Percentiles rank a stretch among this genome's conserved stretches.
Evolutionary conservation across 2,113 vertebrate genomes (phyloP).

Genomic region (Butorides virescens): DNA sequence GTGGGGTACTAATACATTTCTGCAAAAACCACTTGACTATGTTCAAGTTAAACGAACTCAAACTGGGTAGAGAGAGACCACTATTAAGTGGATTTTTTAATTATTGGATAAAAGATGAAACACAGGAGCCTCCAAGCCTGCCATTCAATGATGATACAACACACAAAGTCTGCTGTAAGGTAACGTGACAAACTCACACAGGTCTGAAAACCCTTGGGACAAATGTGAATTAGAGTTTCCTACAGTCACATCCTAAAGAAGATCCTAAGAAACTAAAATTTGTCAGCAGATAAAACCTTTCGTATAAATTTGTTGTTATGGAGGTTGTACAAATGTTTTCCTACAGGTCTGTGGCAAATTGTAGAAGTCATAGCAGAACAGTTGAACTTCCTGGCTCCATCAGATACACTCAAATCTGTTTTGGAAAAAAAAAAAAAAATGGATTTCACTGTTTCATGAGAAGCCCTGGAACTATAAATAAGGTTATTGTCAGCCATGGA

Average conservation of each 20-base stretch:
- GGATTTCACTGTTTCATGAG: neutral
- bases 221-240: neutral
- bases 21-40: constrained; percentile 42
- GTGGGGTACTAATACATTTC: constrained; percentile 42
- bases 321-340: neutral
- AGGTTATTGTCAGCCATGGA: neutral
- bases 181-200: neutral
- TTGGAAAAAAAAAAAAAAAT: neutral
- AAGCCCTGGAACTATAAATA: neutral
- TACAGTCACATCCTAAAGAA: neutral
- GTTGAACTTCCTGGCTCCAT: neutral
- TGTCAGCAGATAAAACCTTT: neutral
- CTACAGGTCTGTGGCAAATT: neutral
- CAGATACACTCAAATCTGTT: neutral
- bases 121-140: neutral
- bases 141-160: neutral
- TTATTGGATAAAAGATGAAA: neutral
- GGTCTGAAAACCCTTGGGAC: neutral
- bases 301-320: neutral
- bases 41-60: constrained; percentile 12
- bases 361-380: neutral
- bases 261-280: neutral
- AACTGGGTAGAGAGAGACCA: neutral
- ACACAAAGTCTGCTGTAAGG: neutral
- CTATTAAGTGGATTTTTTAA: neutral